phyloP scores from a whole-genome alignment of 2,113 vertebrate species.

The Australoheros scitulus region DNA sequence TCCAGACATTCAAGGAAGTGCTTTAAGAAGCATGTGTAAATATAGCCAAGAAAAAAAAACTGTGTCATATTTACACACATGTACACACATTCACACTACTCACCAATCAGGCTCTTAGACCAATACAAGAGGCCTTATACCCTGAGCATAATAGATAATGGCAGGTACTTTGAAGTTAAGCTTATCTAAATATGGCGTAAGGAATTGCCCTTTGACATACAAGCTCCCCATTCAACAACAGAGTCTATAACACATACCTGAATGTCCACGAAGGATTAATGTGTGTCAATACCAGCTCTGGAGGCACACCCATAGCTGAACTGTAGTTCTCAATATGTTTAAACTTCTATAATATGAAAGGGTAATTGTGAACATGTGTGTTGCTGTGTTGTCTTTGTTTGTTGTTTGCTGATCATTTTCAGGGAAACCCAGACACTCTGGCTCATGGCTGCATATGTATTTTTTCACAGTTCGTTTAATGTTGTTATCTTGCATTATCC shows the following conservation, averaged over 20 bases:
- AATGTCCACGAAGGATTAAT: constrained; percentile 63
- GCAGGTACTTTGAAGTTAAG: constrained; percentile 67
- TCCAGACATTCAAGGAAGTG: constrained; percentile 52
- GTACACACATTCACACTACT: constrained; percentile 39
- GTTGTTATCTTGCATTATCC: constrained; percentile 76
- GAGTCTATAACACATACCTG: constrained; percentile 68
- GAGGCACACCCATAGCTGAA: constrained; percentile 29
- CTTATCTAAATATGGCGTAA: constrained; percentile 68
- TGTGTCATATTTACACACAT: constrained; percentile 65
- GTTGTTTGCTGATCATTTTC: constrained; percentile 38
- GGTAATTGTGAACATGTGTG: constrained; percentile 23
- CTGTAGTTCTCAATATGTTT: constrained; percentile 26
- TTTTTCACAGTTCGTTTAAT: constrained; percentile 75
- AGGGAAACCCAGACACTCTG: constrained; percentile 37
- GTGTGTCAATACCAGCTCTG: constrained; percentile 51
- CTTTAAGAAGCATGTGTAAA: constrained; percentile 66
- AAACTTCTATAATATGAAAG: constrained; percentile 33
- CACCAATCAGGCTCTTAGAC: constrained; percentile 45
- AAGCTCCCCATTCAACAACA: constrained; percentile 61
- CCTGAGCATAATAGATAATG: constrained; percentile 69
- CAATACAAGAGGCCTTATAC: constrained; percentile 31
- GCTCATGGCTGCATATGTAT: constrained; percentile 47
- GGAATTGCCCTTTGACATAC: constrained; percentile 63
- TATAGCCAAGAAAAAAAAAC: constrained; percentile 61
- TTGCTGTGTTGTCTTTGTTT: constrained; percentile 22